Conservation (phyloP, 2,888 invertebrate species). For the Epistrophe grossulariae region DNA sequence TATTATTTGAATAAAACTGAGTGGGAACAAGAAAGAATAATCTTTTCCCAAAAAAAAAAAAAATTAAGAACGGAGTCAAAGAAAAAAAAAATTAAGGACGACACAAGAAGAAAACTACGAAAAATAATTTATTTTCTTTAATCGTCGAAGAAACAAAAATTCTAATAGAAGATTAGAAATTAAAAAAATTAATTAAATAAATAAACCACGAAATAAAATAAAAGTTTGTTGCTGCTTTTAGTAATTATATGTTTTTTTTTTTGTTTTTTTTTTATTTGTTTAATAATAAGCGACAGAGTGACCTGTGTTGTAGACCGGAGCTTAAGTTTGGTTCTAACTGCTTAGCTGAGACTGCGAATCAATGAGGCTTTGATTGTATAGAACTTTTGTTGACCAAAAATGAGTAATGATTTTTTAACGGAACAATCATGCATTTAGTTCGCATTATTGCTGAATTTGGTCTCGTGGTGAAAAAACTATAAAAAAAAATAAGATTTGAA, state of each 20-base stretch:
- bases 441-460: not conserved
- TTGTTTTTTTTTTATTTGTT: not conserved
- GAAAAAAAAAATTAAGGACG: slow-evolving; percentile 41
- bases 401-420: not conserved
- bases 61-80: slow-evolving; percentile 55
- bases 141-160: slow-evolving; percentile 63
- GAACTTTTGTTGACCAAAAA: not conserved
- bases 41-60: slow-evolving; percentile 61
- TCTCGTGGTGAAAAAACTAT: not conserved
- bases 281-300: slow-evolving; percentile 45
- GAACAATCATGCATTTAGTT: not conserved
- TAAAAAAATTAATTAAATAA: slow-evolving; percentile 40
- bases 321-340: slow-evolving; percentile 59
- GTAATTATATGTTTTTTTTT: not conserved
- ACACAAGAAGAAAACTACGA: slow-evolving; percentile 58
- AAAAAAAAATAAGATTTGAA: not conserved
- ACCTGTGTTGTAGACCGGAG: slow-evolving; percentile 64
- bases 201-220: slow-evolving; percentile 70
- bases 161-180: slow-evolving; percentile 51
- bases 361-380: not conserved
- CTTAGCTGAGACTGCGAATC: not conserved
- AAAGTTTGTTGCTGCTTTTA: slow-evolving; percentile 43
- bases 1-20: slow-evolving; percentile 53
- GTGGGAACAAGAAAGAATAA: slow-evolving; percentile 65
- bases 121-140: slow-evolving; percentile 49